A percentile compares a stretch with the other conserved stretches of the same genome.
Conservation (phyloP, 1,140 invertebrate genomes). For the Lepidurus apus region DNA sequence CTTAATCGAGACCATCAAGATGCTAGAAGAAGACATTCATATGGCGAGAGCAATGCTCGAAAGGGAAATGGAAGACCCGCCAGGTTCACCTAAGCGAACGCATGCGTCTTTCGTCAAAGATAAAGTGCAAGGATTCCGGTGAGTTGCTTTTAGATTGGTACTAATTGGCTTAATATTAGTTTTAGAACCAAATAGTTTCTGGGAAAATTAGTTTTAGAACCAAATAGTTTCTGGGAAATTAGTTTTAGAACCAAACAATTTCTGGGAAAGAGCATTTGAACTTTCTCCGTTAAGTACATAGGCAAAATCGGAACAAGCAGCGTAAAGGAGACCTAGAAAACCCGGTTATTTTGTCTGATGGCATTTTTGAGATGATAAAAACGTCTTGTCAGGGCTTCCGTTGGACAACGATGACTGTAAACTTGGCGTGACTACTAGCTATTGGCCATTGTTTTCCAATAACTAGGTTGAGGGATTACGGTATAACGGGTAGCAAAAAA, state of each 20-base stretch:
- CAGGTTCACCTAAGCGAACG: conserved; percentile 30
- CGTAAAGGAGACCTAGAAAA: conserved; percentile 33
- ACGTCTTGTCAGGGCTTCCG: neutral
- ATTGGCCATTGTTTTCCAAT: neutral
- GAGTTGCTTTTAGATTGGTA: conserved; percentile 34
- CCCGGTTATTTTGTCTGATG: neutral
- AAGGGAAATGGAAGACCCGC: conserved; percentile 34
- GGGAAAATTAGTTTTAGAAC: conserved; percentile 35
- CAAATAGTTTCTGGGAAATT: conserved; percentile 34
- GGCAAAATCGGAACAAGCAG: conserved; percentile 34
- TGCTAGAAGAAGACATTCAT: conserved; percentile 41
- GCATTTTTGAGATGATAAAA: neutral
- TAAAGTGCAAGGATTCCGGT: conserved; percentile 40
- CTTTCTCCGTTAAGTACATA: conserved; percentile 36
- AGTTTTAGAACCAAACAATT: conserved; percentile 36
- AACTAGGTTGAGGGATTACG: neutral
- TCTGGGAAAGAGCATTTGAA: conserved; percentile 34
- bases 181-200: neutral
- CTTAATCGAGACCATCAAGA: conserved; percentile 25
- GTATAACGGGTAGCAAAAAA: neutral
- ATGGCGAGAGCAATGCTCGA: conserved; percentile 39
- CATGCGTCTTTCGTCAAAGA: conserved; percentile 38
- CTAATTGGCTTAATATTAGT: neutral
- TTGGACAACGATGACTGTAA: neutral
- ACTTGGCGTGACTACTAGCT: conserved; percentile 4